phyloP scores from a whole-genome alignment of 53 echinoderm and acorn worm species.

The Temnopleurus reevesii region DNA sequence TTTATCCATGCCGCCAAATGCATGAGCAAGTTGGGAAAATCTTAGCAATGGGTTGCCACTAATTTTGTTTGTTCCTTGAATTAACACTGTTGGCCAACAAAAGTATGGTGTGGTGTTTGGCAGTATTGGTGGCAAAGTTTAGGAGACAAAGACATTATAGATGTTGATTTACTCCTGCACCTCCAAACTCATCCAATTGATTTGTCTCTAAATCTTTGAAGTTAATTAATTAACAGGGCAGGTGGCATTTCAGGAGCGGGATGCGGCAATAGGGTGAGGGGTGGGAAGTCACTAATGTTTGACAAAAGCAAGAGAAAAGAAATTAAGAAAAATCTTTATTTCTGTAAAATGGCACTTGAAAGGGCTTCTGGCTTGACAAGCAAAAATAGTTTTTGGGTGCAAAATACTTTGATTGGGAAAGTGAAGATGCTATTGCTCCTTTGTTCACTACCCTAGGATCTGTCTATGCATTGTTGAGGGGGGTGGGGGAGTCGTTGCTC shows the following conservation, averaged over 20 bases:
- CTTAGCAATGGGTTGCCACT: neutral
- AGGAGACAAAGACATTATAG: neutral
- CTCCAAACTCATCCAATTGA: neutral
- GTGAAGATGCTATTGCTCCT: too few relatives aligned
- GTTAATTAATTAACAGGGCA: neutral
- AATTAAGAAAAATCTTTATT: neutral
- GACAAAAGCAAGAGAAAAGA: neutral
- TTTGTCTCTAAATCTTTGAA: too few relatives aligned
- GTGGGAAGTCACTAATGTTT: too few relatives aligned
- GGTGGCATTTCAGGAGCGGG: neutral
- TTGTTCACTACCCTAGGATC: too few relatives aligned
- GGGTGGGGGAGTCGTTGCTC: too few relatives aligned
- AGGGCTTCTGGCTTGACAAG: too few relatives aligned
- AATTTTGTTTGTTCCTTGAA: slow-evolving; percentile 49
- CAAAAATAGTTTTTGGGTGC: too few relatives aligned
- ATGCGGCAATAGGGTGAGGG: too few relatives aligned
- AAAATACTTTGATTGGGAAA: too few relatives aligned
- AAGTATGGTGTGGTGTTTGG: slow-evolving; percentile 14
- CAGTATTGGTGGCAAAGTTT: slow-evolving; percentile 5
- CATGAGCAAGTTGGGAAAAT: slow-evolving; percentile 8
- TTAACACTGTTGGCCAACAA: slow-evolving; percentile 26
- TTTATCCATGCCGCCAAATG: slow-evolving; percentile 21
- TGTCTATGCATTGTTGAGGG: too few relatives aligned
- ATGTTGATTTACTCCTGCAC: neutral
- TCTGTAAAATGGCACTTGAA: too few relatives aligned